Evolutionary conservation across 2,797 vertebrate genomes (phyloP).

Genomic region (Manis pentadactyla): DNA sequence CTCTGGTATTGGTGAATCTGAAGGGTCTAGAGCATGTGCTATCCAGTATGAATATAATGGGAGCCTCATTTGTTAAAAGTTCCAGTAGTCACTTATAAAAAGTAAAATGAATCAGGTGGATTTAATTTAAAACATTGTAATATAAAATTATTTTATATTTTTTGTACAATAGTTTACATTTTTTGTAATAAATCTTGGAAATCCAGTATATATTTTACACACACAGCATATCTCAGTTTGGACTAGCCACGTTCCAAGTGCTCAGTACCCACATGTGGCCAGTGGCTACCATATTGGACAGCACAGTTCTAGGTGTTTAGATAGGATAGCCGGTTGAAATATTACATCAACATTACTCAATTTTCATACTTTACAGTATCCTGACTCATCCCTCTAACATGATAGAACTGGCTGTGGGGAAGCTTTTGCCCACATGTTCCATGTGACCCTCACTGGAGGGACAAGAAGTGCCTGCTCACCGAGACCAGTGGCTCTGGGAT

Average conservation of each 20-base stretch:
- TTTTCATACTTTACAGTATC: not conserved
- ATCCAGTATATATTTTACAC: not conserved
- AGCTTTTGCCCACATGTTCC: not conserved
- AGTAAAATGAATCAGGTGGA: not conserved
- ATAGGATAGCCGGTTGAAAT: not conserved
- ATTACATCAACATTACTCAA: not conserved
- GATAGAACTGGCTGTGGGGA: not conserved
- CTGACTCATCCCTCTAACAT: not conserved
- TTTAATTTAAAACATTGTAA: not conserved
- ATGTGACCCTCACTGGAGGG: not conserved
- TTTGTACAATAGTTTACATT: not conserved
- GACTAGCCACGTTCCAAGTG: not conserved
- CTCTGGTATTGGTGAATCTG: not conserved
- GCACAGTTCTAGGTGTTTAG: not conserved
- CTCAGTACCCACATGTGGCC: not conserved
- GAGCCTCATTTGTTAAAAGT: not conserved
- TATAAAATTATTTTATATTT: not conserved
- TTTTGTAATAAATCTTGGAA: not conserved
- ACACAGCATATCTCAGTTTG: not conserved
- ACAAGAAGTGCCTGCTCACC: not conserved
- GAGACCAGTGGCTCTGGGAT: not conserved
- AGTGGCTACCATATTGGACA: not conserved
- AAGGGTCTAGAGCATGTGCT: not conserved
- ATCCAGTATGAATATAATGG: not conserved
- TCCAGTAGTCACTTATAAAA: not conserved